Base-by-base conservation (phyloP, 2,113 vertebrate genomes). In the Sebastes schlegelii region DNA sequence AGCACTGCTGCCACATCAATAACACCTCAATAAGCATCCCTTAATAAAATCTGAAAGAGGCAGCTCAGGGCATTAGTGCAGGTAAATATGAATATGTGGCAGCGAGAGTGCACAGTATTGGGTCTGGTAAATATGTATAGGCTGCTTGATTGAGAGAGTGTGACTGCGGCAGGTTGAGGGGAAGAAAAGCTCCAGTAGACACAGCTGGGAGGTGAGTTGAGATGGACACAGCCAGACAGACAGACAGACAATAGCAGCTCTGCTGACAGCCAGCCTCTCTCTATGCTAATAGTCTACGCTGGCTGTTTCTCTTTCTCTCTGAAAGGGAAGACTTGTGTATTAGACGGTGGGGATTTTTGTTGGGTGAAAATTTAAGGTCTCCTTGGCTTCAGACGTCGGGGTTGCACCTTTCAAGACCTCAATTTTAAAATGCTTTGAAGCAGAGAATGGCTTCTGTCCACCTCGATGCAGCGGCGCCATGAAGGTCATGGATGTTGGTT, bases 381-480 rank as follows among this genome's bases (percentile, higher is more conserved):
- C 70, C 82, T 64, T 79, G 65, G 72, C 78, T 80, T 78, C 54
- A 74, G 51, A 55, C 40, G 2, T 83, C 42, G 21, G 65, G 63
- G 65, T 83, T 88, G 78, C 82, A 88, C 90, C 89, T 89, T 86
- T 90, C 69, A 83, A 91, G 91, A 93, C 88, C 93, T 91, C 91
- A 94, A 94, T 93, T 92, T 92, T 77, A 54, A 88, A 91, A 86
- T 45, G 49, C 89, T 92, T 83, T 91, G 91, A 93, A 92, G 89
- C 88, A 91, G 90, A 89, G 92, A 93, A 93, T 93, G 91, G 82
- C 86, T 91, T 90, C 87, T 88, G 90, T 88, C 88, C 90, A 83
- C 79, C 62, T 68, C 74, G 83, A 90, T 67, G 86, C 87, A 63
- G 84, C 74, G 62, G 87, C 82, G 68, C 70, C 77, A 67, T 13